Conservation (phyloP, 2,797 vertebrate genomes). For the Melanotaenia maccullochi region DNA sequence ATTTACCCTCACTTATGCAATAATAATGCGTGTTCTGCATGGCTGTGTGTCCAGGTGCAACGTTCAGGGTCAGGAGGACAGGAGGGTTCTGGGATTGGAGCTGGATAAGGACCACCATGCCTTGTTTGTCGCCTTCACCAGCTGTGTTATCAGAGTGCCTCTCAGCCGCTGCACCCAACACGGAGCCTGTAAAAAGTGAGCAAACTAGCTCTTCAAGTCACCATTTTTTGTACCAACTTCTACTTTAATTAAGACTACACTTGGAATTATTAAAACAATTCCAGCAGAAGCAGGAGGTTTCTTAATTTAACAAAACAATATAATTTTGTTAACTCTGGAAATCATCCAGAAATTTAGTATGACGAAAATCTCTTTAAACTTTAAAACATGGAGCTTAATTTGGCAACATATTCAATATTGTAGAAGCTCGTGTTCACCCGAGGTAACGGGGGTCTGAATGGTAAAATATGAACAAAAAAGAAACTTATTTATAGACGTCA, state of each 20-base stretch:
- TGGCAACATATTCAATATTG: slow-evolving; percentile 30
- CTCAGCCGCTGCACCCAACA: slow-evolving; percentile 91
- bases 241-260: background rate
- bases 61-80: slow-evolving; percentile 87
- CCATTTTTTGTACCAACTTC: background rate
- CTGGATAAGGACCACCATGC: slow-evolving; percentile 91
- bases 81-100: slow-evolving; percentile 88
- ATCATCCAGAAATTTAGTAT: background rate
- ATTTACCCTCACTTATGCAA: background rate
- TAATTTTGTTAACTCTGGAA: slow-evolving; percentile 13
- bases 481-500: slow-evolving; percentile 33
- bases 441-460: slow-evolving; percentile 9
- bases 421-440: background rate
- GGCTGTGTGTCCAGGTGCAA: slow-evolving; percentile 82
- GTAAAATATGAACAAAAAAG: slow-evolving; percentile 19
- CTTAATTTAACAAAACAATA: background rate
- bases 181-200: slow-evolving; percentile 88
- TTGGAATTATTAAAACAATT: background rate
- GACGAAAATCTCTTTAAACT: slow-evolving; percentile 11
- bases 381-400: slow-evolving; percentile 17
- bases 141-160: slow-evolving; percentile 89
- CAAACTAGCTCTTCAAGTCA: background rate
- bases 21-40: background rate
- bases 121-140: slow-evolving; percentile 90
- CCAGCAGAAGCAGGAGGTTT: background rate